These are phyloP conservation scores for Idaea straminata DNA, from an alignment of 2,888 invertebrate genomes.

Conservation along the genomic window DNA sequence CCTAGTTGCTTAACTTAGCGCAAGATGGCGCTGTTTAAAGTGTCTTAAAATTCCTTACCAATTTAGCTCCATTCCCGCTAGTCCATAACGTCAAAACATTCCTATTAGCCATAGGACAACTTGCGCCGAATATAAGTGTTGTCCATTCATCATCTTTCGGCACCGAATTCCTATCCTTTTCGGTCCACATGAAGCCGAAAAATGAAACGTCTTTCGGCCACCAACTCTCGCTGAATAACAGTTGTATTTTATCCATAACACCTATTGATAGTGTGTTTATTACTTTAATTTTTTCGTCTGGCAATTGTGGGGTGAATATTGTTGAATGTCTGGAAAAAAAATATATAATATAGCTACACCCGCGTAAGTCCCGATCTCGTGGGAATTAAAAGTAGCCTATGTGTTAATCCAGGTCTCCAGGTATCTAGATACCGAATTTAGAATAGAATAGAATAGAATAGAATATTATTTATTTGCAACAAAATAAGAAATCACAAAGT, in stretches of 20 bases:
- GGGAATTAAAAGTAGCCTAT: no score
- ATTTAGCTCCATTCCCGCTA: conserved; percentile 36
- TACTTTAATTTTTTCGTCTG: conserved; percentile 70
- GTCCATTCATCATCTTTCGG: conserved; percentile 33
- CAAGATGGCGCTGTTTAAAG: no score
- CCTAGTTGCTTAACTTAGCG: no score
- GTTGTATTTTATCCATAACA: conserved; percentile 83
- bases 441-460: no score
- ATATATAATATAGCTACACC: no score
- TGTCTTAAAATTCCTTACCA: conserved; percentile 37
- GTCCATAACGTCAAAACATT: conserved; percentile 44
- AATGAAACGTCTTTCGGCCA: conserved; percentile 69
- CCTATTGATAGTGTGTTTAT: conserved; percentile 82
- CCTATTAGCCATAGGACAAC: conserved; percentile 30
- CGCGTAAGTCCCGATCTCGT: no score
- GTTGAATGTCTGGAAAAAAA: conserved; percentile 67
- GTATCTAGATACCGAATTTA: no score
- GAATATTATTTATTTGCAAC: no score
- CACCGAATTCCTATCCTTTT: conserved; percentile 26
- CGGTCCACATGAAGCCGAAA: conserved; percentile 63
- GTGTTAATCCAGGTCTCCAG: no score
- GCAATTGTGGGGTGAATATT: conserved; percentile 79
- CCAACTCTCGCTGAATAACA: conserved; percentile 83
- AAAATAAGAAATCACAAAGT: no score
- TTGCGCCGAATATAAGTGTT: conserved; percentile 36